A percentile compares a stretch with the other conserved stretches of the same genome.
These are phyloP conservation scores for Microctonus aethiopoides DNA, from an alignment of 2,888 invertebrate species.

Conservation along the genomic window DNA sequence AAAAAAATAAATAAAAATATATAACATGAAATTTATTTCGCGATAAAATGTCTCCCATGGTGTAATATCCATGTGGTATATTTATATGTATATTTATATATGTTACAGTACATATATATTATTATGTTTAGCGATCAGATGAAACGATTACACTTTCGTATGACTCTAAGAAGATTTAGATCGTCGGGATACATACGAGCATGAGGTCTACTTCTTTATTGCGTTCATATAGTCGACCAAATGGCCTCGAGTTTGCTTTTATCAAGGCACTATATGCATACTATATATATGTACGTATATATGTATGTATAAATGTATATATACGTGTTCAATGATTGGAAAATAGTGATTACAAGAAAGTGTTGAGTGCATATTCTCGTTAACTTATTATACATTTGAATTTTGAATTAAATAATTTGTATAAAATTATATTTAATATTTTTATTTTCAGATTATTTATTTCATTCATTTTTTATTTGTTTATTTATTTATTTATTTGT, in stretches of 20 bases:
- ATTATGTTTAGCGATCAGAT: slow-evolving; percentile 2
- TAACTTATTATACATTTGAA: neutral
- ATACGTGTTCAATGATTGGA: neutral
- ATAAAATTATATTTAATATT: neutral
- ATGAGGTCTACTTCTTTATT: slow-evolving; percentile 5
- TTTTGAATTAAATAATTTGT: neutral
- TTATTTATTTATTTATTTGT: neutral
- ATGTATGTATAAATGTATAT: neutral
- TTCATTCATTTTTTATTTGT: neutral
- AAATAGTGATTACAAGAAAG: neutral
- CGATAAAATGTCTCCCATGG: slow-evolving; percentile 9
- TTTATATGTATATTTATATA: neutral
- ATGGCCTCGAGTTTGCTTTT: slow-evolving; percentile 5
- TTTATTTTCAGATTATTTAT: neutral
- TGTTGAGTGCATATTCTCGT: slow-evolving; percentile 8
- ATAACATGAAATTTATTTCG: neutral
- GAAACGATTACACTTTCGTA: neutral
- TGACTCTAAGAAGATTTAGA: slow-evolving; percentile 1
- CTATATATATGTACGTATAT: neutral
- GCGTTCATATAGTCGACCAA: neutral
- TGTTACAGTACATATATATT: neutral
- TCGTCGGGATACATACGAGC: neutral
- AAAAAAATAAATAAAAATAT: neutral
- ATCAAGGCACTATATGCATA: neutral
- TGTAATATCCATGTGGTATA: neutral